phyloP scores from a whole-genome alignment of 2,113 vertebrate genomes.

The Rissa tridactyla region DNA sequence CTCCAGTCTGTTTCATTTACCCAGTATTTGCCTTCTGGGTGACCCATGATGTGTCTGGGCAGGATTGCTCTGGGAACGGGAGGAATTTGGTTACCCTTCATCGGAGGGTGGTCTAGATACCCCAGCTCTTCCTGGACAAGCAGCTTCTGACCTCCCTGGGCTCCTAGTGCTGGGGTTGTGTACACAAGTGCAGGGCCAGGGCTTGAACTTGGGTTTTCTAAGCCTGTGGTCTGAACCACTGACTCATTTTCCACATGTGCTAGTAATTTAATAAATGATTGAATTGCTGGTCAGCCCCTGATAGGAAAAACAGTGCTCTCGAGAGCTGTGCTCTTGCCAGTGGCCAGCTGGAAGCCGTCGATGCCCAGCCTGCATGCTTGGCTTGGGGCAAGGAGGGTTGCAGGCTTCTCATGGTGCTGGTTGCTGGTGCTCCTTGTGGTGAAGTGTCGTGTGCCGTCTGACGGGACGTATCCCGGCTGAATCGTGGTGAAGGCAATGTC shows the following conservation, averaged over 20 bases:
- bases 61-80: background rate
- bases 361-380: background rate
- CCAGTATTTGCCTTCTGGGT: background rate
- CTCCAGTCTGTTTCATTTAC: background rate
- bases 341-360: background rate
- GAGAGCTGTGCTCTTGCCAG: background rate
- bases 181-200: background rate
- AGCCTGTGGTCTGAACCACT: background rate
- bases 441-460: background rate
- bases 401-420: background rate
- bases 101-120: fast-evolving
- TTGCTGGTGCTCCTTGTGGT: fast-evolving
- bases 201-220: background rate
- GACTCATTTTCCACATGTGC: background rate
- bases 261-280: background rate
- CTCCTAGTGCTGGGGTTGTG: background rate
- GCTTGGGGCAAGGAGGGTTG: background rate
- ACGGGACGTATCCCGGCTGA: background rate
- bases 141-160: background rate
- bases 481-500: fast-evolving
- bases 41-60: fast-evolving
- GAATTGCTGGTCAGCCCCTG: background rate
- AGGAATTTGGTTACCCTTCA: background rate
- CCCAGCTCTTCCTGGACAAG: fast-evolving
- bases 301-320: background rate